Base-by-base conservation (phyloP, 2,113 vertebrate species). In the Pyxicephalus adspersus region DNA sequence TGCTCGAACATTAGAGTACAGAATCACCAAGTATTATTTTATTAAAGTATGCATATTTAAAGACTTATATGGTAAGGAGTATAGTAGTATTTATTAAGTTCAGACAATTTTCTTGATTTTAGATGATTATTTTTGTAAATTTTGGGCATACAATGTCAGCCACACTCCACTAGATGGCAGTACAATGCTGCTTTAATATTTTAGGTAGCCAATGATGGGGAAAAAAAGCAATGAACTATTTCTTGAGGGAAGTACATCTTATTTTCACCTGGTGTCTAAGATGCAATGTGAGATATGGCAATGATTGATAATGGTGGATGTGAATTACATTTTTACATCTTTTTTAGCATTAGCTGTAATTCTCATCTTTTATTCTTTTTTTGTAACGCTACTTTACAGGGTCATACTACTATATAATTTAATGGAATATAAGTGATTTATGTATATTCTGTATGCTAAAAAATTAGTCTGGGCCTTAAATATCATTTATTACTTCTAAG, bases 161-260 rank as follows among this genome's bases (percentile, higher is more conserved):
- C 22, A 17, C 28, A 23, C 29, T 73, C 72, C 89, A 85, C 74
- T 77, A 87, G 87, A 83, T 87, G 87, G 89, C 89, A 84, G 54
- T 81, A 76, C 4, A 18, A 50, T 45, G 66, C 58, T 9, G 64
- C 65, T 84, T 23, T 67, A 57, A 83, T 87, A 84, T 76, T 83
- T 63, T 81, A 82, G 29, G 34, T 64, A 72, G 83, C 80, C 85
- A 86, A 86, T 86, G 83, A 86, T 84, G 84, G 71, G 83, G 73
- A 83, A 83, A 64, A 58, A 78, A 66, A 85, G 81, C 81, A 74
- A 68, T 79, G 85, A 87, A 85, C 83, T 86, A 88, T 87, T 89
- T 87, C 87, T 90, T 88, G 75, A 88, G 87, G 86, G 87, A 89
- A 89, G 86, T 83, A 85, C 86, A 87, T 88, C 80, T 83, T 83